Conservation (phyloP, 2,797 vertebrate genomes). For the Choloepus didactylus region DNA sequence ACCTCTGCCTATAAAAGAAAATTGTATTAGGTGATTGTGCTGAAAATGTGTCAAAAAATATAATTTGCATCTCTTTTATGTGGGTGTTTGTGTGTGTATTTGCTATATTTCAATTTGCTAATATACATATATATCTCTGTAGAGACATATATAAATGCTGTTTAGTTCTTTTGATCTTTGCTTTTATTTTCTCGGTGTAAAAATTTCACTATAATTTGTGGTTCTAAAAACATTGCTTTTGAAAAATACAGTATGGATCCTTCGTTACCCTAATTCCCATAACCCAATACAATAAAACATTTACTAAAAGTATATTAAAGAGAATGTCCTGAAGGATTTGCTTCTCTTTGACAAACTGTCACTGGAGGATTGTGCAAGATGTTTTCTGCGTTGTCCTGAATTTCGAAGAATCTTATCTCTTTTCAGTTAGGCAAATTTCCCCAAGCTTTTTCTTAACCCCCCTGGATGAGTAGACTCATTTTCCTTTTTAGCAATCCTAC, state of each 20-base stretch:
- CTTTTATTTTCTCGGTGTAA: constrained; percentile 84
- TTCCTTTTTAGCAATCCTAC: neutral
- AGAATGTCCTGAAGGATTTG: constrained; percentile 82
- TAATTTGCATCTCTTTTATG: constrained; percentile 86
- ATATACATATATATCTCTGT: constrained; percentile 86
- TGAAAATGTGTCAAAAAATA: constrained; percentile 87
- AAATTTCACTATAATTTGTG: constrained; percentile 85
- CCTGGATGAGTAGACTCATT: neutral
- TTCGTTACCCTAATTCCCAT: constrained; percentile 82
- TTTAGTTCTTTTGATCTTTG: constrained; percentile 86
- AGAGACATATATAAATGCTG: constrained; percentile 85
- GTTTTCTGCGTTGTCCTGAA: constrained; percentile 60
- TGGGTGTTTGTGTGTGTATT: constrained; percentile 82
- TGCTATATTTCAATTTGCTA: constrained; percentile 85
- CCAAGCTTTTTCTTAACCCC: neutral
- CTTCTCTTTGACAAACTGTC: constrained; percentile 77
- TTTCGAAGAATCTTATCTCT: constrained; percentile 34
- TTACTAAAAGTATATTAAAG: constrained; percentile 85
- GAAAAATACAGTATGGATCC: constrained; percentile 79
- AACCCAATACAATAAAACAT: constrained; percentile 85
- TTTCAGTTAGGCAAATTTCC: constrained; percentile 30
- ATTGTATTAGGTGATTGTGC: constrained; percentile 86
- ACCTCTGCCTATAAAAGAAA: constrained; percentile 86
- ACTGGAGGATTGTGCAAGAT: constrained; percentile 49
- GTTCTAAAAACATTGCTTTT: constrained; percentile 85